These are phyloP conservation scores for Volucella inflata DNA, from an alignment of 2,888 invertebrate species.

Conservation along the genomic window DNA sequence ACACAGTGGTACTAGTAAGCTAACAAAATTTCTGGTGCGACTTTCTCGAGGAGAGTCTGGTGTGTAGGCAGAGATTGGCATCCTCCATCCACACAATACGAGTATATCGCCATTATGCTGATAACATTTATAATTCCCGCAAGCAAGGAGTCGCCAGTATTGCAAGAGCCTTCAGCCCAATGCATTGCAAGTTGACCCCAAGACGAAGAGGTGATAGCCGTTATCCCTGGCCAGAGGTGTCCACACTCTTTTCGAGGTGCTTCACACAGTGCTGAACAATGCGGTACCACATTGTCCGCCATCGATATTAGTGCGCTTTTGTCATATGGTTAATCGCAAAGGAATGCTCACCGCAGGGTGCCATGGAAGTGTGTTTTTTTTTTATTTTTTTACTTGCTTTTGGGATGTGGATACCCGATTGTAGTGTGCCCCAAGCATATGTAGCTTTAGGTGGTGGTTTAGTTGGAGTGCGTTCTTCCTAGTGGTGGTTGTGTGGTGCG, in stretches of 20 bases:
- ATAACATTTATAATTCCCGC: slow-evolving; percentile 75
- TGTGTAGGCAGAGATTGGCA: slow-evolving; percentile 75
- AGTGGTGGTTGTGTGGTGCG: slow-evolving; percentile 61
- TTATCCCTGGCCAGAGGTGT: slow-evolving; percentile 71
- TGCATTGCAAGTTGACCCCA: slow-evolving; percentile 51
- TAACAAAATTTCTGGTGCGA: background rate
- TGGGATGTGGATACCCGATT: background rate
- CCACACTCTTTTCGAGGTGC: slow-evolving; percentile 67
- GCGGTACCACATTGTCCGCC: slow-evolving; percentile 73
- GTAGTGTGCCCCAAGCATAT: slow-evolving; percentile 9
- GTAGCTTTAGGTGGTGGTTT: background rate
- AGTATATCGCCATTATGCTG: slow-evolving; percentile 73
- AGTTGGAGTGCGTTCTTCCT: slow-evolving; percentile 34
- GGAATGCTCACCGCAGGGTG: slow-evolving; percentile 72
- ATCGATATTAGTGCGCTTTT: slow-evolving; percentile 75
- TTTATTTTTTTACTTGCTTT: background rate
- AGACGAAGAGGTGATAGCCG: slow-evolving; percentile 69
- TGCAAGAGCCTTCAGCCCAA: background rate
- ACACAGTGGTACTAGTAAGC: too few relatives aligned
- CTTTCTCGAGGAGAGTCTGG: slow-evolving; percentile 17
- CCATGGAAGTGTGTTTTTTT: slow-evolving; percentile 39
- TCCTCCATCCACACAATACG: slow-evolving; percentile 74
- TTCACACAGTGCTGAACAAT: slow-evolving; percentile 62
- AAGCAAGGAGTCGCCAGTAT: slow-evolving; percentile 62
- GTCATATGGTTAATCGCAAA: slow-evolving; percentile 75